phyloP scores from a whole-genome alignment of 2,113 vertebrate genomes.

The Calyptomena viridis region DNA sequence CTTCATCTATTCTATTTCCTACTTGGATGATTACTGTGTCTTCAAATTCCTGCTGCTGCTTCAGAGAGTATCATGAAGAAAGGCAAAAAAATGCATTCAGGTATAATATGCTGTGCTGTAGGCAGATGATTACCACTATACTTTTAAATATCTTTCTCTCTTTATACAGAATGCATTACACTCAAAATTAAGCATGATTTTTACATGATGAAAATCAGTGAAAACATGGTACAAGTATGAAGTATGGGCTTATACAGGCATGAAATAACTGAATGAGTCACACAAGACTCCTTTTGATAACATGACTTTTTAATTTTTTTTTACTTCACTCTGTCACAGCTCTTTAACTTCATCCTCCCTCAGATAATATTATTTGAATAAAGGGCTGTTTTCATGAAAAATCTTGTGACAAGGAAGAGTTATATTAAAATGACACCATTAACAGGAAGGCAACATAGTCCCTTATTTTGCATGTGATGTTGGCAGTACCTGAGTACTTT shows the following conservation, averaged over 20 bases:
- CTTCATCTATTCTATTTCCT: not conserved
- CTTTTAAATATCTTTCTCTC: not conserved
- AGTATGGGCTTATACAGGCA: not conserved
- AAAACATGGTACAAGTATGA: not conserved
- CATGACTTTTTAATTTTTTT: not conserved
- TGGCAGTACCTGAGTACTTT: not conserved
- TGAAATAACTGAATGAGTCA: conserved; percentile 28
- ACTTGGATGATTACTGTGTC: not conserved
- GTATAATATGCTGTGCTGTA: not conserved
- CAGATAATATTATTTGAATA: conserved; percentile 49
- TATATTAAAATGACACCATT: not conserved
- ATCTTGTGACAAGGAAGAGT: conserved; percentile 23
- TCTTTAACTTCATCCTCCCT: conserved; percentile 42
- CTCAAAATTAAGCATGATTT: conserved; percentile 6
- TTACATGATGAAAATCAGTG: not conserved
- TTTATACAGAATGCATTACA: not conserved
- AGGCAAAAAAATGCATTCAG: not conserved
- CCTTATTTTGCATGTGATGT: not conserved
- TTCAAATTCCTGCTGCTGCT: not conserved
- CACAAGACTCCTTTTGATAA: not conserved
- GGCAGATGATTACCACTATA: not conserved
- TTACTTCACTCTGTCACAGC: not conserved
- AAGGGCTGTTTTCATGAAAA: not conserved
- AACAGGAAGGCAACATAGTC: not conserved
- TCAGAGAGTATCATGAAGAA: not conserved